A percentile compares a stretch with the other conserved stretches of the same genome.
Evolutionary conservation across 2,113 vertebrate genomes (phyloP).

Genomic region (Pomatorhinus ruficollis): DNA sequence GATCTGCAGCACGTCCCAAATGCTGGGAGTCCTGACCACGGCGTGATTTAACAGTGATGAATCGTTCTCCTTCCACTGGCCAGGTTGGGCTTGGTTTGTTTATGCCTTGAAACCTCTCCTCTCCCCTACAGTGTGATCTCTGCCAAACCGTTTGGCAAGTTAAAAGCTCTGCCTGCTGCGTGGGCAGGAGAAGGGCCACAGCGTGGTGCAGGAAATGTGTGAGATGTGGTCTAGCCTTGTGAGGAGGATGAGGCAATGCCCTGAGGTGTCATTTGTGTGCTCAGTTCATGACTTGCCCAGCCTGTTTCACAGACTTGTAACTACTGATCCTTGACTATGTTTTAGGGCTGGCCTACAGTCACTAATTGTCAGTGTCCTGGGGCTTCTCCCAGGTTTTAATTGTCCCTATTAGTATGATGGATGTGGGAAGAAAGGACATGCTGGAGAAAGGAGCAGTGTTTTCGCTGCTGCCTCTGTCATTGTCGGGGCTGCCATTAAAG

Average conservation of each 20-base stretch:
- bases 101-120: neutral
- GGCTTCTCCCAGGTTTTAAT: constrained; percentile 1
- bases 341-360: neutral
- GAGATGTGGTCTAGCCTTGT: neutral
- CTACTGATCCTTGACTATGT: neutral
- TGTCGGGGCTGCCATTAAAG: neutral
- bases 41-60: rapidly evolving
- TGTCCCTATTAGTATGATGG: neutral
- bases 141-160: neutral
- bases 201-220: neutral
- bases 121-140: neutral
- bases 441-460: neutral
- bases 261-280: neutral
- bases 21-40: rapidly evolving
- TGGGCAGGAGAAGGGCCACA: neutral
- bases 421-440: neutral
- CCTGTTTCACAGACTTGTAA: neutral
- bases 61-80: neutral
- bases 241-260: neutral
- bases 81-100: neutral
- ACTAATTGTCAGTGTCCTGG: neutral
- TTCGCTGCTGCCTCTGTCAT: neutral
- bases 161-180: neutral
- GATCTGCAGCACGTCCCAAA: neutral
- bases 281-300: neutral